Percentiles rank a stretch among this genome's conserved stretches.
Conservation (phyloP, 1,140 invertebrate species). For the Lasaia peninsularis region DNA sequence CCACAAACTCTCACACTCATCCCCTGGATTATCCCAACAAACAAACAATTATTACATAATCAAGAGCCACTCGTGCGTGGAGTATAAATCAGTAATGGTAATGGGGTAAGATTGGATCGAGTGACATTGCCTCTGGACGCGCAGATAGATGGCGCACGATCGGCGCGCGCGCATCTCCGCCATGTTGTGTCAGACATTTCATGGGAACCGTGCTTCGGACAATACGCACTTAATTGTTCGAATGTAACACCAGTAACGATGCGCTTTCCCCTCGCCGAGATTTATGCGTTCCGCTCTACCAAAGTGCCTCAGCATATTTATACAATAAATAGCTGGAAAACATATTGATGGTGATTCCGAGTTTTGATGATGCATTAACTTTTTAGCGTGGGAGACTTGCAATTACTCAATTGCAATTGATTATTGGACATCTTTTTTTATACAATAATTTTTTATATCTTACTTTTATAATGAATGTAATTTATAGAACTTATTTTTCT, state of each 20-base stretch:
- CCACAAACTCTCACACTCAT: conserved; percentile 45
- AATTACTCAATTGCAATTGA: conserved; percentile 13
- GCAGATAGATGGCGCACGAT: conserved; percentile 52
- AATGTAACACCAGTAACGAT: conserved; percentile 69
- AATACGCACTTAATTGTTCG: conserved; percentile 71
- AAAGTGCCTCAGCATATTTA: conserved; percentile 62
- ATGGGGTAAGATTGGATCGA: conserved; percentile 45
- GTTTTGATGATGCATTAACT: conserved; percentile 47
- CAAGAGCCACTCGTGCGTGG: conserved; percentile 54
- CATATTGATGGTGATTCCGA: conserved; percentile 59
- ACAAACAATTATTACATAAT: conserved; percentile 74
- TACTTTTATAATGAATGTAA: too few relatives aligned
- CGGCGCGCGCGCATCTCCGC: conserved; percentile 48
- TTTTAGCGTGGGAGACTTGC: conserved; percentile 54
- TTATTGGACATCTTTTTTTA: background rate
- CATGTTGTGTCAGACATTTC: conserved; percentile 58
- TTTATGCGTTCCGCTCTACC: conserved; percentile 62
- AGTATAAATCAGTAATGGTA: conserved; percentile 68
- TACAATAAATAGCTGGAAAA: conserved; percentile 61
- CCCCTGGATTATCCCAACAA: conserved; percentile 53
- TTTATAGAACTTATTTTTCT: too few relatives aligned
- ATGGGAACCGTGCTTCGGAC: conserved; percentile 66
- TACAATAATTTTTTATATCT: background rate
- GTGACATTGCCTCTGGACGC: conserved; percentile 59
- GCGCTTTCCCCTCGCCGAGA: conserved; percentile 41